These are phyloP conservation scores for Crotophaga sulcirostris DNA, from an alignment of 2,113 vertebrate genomes.

Conservation along the genomic window DNA sequence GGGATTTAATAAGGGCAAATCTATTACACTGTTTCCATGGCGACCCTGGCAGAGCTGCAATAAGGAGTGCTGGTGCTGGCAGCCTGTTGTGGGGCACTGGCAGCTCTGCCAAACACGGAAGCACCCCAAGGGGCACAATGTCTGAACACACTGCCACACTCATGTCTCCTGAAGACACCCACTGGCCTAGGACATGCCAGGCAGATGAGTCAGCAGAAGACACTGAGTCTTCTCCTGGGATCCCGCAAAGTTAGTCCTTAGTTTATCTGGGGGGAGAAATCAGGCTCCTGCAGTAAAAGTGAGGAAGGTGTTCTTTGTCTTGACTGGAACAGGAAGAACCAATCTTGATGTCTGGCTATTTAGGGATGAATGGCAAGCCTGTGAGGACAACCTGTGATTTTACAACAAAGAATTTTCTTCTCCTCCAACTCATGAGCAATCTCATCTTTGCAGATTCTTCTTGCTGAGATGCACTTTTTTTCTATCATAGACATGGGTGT, in stretches of 20 bases:
- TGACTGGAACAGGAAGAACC: not conserved
- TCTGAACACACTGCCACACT: accelerated
- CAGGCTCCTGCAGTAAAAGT: constrained; percentile 10
- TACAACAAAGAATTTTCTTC: constrained; percentile 45
- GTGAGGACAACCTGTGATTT: constrained; percentile 17
- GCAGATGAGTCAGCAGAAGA: constrained; percentile 35
- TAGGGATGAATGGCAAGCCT: constrained; percentile 6
- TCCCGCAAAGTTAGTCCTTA: constrained; percentile 30
- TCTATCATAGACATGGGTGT: not conserved
- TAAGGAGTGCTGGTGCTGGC: constrained; percentile 68
- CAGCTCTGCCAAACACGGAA: accelerated
- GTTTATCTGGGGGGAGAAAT: constrained; percentile 41
- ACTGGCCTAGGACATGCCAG: not conserved
- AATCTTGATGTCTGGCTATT: not conserved
- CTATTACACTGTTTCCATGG: constrained; percentile 94
- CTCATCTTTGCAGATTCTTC: constrained; percentile 36
- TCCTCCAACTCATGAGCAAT: not conserved
- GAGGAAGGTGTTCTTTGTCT: not conserved
- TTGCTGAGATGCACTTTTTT: not conserved
- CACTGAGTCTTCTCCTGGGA: not conserved
- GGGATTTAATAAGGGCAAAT: constrained; percentile 92
- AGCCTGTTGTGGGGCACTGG: not conserved
- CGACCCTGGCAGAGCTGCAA: constrained; percentile 87
- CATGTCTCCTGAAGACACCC: accelerated
- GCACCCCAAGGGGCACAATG: not conserved